A percentile compares a stretch with the other conserved stretches of the same genome.
These are phyloP conservation scores for Himalopsyche kuldschensis DNA, from an alignment of 2,888 invertebrate genomes.

Conservation along the genomic window DNA sequence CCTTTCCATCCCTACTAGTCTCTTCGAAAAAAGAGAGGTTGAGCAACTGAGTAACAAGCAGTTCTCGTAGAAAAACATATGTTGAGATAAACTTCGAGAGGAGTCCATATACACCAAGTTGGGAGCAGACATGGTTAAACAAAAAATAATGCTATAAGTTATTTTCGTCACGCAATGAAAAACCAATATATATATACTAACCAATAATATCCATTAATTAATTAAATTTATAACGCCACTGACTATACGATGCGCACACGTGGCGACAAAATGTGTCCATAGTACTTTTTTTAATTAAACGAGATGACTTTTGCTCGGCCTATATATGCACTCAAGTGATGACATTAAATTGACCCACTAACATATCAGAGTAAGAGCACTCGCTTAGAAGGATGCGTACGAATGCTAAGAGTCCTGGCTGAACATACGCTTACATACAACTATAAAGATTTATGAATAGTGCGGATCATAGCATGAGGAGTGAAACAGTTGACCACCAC, in stretches of 20 bases:
- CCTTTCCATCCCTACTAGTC: too few relatives aligned
- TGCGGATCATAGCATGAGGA: too few relatives aligned
- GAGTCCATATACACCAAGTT: too few relatives aligned
- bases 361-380: background rate
- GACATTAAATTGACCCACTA: background rate
- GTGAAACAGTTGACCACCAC: too few relatives aligned
- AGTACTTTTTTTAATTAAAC: background rate
- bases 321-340: background rate
- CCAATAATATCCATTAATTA: background rate
- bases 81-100: too few relatives aligned
- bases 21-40: too few relatives aligned
- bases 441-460: too few relatives aligned
- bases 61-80: too few relatives aligned
- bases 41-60: too few relatives aligned
- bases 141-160: too few relatives aligned
- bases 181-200: background rate
- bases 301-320: background rate
- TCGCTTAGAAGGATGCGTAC: background rate
- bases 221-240: background rate
- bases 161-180: background rate
- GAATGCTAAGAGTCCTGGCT: background rate
- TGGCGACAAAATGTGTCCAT: background rate
- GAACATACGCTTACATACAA: too few relatives aligned
- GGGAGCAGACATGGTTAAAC: too few relatives aligned
- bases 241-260: background rate